A percentile compares a stretch with the other conserved stretches of the same genome.
These are phyloP conservation scores for Pammene aurita DNA, from an alignment of 2,888 invertebrate genomes.

Conservation along the genomic window DNA sequence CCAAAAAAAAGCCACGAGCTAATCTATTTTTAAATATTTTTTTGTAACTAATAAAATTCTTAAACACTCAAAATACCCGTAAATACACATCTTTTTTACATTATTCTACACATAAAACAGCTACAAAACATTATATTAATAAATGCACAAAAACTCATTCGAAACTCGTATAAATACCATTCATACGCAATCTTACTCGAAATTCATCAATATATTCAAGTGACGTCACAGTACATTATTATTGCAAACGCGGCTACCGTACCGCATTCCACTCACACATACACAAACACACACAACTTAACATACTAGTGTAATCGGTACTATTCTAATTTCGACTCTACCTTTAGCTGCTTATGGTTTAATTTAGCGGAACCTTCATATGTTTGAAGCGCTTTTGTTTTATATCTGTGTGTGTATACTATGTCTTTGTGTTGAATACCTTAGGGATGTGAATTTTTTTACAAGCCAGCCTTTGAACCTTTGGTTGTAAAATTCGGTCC, in stretches of 20 bases:
- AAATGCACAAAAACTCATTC: constrained; percentile 1
- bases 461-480: constrained; percentile 64
- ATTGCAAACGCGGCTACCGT: constrained; percentile 41
- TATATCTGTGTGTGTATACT: constrained; percentile 56
- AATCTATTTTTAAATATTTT: no score
- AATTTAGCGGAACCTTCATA: neutral
- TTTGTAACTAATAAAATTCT: no score
- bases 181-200: constrained; percentile 27
- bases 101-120: neutral
- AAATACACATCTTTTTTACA: neutral
- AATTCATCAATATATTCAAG: constrained; percentile 38
- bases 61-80: neutral
- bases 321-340: constrained; percentile 7
- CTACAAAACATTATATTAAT: neutral
- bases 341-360: neutral
- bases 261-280: constrained; percentile 63
- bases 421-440: constrained; percentile 67
- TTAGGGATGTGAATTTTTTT: constrained; percentile 77
- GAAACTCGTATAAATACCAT: constrained; percentile 17
- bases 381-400: constrained; percentile 30
- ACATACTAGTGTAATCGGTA: neutral
- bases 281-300: neutral
- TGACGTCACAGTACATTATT: constrained; percentile 53
- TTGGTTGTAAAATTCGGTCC: constrained; percentile 68
- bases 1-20: neutral